Conservation (phyloP, 2,113 vertebrate species). For the Protobothrops flavoviridis region DNA sequence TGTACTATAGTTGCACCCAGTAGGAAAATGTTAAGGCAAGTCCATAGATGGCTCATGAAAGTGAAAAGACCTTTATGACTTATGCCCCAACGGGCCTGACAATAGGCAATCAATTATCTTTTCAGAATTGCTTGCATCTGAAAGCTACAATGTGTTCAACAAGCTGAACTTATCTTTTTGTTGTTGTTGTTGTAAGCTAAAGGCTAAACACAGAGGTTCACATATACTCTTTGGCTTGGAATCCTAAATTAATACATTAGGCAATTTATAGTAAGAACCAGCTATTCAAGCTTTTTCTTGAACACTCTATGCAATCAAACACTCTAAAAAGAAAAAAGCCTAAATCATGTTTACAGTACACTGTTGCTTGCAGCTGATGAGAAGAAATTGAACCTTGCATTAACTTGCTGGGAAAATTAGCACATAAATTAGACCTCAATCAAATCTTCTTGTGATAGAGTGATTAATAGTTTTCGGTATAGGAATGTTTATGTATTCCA, state of each 20-base stretch:
- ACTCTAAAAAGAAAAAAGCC: conserved; percentile 47
- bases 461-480: conserved; percentile 14
- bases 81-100: background rate
- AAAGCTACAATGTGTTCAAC: background rate
- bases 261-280: background rate
- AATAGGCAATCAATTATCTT: background rate
- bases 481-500: background rate
- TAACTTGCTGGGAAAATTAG: conserved; percentile 54
- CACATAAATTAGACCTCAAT: conserved; percentile 52
- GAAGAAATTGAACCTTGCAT: conserved; percentile 58
- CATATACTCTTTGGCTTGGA: too few species aligned
- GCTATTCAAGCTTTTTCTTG: conserved; percentile 43
- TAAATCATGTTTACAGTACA: conserved; percentile 61
- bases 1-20: background rate
- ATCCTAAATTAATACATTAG: background rate
- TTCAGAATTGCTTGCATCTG: background rate
- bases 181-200: background rate
- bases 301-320: conserved; percentile 14
- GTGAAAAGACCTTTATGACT: background rate
- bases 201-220: background rate
- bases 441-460: conserved; percentile 11
- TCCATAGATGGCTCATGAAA: background rate
- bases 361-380: conserved; percentile 29
- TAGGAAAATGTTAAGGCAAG: background rate
- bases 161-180: background rate